Percentiles rank a stretch among this genome's conserved stretches.
Evolutionary conservation across 2,113 vertebrate species (phyloP).

Genomic region (Piprites chloris): DNA sequence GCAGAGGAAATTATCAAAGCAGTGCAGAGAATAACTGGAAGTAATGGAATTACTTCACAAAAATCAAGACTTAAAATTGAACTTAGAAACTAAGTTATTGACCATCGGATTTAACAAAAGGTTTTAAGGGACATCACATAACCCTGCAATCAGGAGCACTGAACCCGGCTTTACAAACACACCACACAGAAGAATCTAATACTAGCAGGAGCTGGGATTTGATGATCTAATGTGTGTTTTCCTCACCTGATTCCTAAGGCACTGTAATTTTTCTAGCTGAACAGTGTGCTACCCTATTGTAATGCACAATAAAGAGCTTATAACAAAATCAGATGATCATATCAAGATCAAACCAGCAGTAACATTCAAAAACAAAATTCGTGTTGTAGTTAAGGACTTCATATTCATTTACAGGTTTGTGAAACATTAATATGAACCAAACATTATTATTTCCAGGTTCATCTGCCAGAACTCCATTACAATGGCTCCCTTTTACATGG

Average conservation of each 20-base stretch:
- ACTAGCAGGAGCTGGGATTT: background rate
- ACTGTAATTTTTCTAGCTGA: slow-evolving; percentile 13
- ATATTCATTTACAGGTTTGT: background rate
- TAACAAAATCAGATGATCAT: background rate
- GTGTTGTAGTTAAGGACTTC: background rate
- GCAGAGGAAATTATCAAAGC: background rate
- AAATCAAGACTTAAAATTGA: background rate
- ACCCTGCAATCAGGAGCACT: background rate
- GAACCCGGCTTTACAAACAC: background rate
- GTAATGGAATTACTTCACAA: background rate
- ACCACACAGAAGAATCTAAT: background rate
- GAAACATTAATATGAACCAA: slow-evolving; percentile 14
- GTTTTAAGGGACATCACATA: background rate
- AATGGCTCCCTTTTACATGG: background rate
- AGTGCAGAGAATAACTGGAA: background rate
- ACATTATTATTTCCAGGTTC: slow-evolving; percentile 8
- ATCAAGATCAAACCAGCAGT: background rate
- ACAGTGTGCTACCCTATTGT: background rate
- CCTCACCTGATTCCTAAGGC: background rate
- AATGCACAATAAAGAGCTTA: background rate
- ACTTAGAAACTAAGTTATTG: background rate
- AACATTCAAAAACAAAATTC: slow-evolving; percentile 4
- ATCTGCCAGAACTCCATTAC: background rate
- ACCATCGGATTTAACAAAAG: background rate
- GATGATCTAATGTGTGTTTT: slow-evolving; percentile 31